Percentiles rank a stretch among this genome's conserved stretches.
phyloP scores from a whole-genome alignment of 1,140 invertebrate genomes.

The Caenorhabditis brenneri region DNA sequence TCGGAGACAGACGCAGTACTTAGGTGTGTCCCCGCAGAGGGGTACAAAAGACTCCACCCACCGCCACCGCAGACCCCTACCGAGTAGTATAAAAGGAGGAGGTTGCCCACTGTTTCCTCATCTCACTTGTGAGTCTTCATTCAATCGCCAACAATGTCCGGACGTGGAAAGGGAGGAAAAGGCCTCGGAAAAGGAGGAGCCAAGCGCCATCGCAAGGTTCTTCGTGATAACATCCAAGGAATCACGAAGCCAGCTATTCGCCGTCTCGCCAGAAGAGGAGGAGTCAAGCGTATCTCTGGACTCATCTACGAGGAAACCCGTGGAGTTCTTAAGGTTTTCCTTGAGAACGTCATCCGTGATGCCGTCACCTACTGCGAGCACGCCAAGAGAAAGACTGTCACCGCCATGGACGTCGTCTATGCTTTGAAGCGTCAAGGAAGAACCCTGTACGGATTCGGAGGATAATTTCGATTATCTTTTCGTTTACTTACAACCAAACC shows the following conservation, averaged over 20 bases:
- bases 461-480: constrained; percentile 43
- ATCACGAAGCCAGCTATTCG: constrained; percentile 78
- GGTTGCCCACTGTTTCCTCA: too few relatives aligned
- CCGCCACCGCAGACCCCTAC: too few relatives aligned
- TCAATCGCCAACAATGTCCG: constrained; percentile 73
- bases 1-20: too few relatives aligned
- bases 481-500: background rate
- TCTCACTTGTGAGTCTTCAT: constrained; percentile 35
- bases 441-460: constrained; percentile 76
- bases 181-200: constrained; percentile 78
- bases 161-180: constrained; percentile 77
- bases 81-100: too few relatives aligned
- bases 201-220: constrained; percentile 76
- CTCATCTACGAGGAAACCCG: constrained; percentile 76
- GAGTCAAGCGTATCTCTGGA: constrained; percentile 80
- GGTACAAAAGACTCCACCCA: too few relatives aligned
- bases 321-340: constrained; percentile 73
- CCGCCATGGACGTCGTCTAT: constrained; percentile 85
- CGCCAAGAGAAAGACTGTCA: constrained; percentile 82
- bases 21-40: too few relatives aligned
- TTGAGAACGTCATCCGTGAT: constrained; percentile 83
- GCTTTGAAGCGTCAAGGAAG: constrained; percentile 82
- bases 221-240: constrained; percentile 80
- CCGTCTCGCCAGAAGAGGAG: constrained; percentile 77
- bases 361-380: constrained; percentile 84